phyloP scores from a whole-genome alignment of 2,888 invertebrate genomes.

The Stenurella melanura region DNA sequence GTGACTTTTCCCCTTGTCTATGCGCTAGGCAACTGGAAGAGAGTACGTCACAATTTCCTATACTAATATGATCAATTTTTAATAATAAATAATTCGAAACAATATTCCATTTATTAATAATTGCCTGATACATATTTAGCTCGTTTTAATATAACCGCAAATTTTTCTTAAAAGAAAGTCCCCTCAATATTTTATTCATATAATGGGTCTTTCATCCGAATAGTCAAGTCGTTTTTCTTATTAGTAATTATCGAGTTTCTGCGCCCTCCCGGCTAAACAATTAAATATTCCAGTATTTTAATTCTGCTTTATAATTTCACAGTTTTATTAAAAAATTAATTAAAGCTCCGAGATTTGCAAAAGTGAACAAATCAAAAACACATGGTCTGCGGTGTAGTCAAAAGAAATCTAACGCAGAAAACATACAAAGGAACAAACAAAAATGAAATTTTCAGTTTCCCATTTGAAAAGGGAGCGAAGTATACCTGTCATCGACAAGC shows the following conservation, averaged over 20 bases:
- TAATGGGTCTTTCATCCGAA: too few relatives aligned
- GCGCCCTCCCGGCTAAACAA: not conserved
- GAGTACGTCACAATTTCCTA: too few relatives aligned
- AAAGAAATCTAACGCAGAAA: constrained; percentile 39
- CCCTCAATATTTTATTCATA: too few relatives aligned
- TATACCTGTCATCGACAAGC: constrained; percentile 56
- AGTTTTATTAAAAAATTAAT: constrained; percentile 39
- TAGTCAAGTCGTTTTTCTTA: not conserved
- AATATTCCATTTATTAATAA: too few relatives aligned
- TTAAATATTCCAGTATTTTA: not conserved
- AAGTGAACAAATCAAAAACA: constrained; percentile 42
- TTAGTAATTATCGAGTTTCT: constrained; percentile 12
- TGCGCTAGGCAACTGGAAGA: too few relatives aligned
- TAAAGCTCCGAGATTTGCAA: constrained; percentile 29
- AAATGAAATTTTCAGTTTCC: constrained; percentile 47
- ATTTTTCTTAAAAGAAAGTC: too few relatives aligned
- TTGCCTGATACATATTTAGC: too few relatives aligned
- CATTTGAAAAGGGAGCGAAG: constrained; percentile 50
- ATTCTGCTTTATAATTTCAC: constrained; percentile 24
- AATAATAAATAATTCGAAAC: too few relatives aligned
- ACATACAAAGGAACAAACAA: constrained; percentile 47
- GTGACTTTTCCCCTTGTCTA: too few relatives aligned
- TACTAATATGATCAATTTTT: too few relatives aligned
- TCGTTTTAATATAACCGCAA: too few relatives aligned
- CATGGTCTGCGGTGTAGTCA: constrained; percentile 40